Base-by-base conservation (phyloP, 1,140 invertebrate genomes). In the Diorhabda sublineata region DNA sequence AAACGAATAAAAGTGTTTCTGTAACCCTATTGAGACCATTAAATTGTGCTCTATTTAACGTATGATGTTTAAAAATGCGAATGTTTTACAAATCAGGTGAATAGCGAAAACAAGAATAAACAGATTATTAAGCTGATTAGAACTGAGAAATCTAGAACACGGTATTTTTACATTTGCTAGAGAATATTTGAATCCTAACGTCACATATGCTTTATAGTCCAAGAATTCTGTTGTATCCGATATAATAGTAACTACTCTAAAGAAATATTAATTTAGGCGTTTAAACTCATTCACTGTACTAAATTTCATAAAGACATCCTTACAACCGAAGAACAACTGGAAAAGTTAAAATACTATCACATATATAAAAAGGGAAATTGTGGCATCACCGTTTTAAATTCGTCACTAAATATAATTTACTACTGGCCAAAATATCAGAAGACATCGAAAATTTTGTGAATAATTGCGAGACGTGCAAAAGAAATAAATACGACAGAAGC, bases 401-500 rank as follows among this genome's bases (percentile, higher is more conserved):
- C 61, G 26, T 52, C 71, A 5, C 52, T 74, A 56, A 69, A 44
- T 7, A 63, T n/a, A 57, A 69, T 60, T 42, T 71, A 62, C 45
- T 74, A 72, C 64, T 75, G 68, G 74, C 60, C 72, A n/a, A 68
- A 52, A 69, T 75, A 47, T 60, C 47, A 45, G 66, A 71, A 2
- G 70, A 74, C 58, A 60, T 75, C 4, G 66, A 67, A 45, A 69
- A 69, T 8, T 75, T 69, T 59, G 58, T 74, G 5, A 45, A 62
- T 43, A 62, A 62, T 45, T 62, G 61, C 11, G 11, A 62, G 42
- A 62, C 41, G n/a, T 71, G 67, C 58, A 69, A 74, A 68, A 70
- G 61, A 58, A 59, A 71, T 9, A 75, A 77, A 67, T 70, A 72
- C 43, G 58, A 71, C 6, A 69, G 73, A 67, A 69, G 72, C 42